Conservation (phyloP, 2,113 vertebrate species). For the Eurypyga helias region DNA sequence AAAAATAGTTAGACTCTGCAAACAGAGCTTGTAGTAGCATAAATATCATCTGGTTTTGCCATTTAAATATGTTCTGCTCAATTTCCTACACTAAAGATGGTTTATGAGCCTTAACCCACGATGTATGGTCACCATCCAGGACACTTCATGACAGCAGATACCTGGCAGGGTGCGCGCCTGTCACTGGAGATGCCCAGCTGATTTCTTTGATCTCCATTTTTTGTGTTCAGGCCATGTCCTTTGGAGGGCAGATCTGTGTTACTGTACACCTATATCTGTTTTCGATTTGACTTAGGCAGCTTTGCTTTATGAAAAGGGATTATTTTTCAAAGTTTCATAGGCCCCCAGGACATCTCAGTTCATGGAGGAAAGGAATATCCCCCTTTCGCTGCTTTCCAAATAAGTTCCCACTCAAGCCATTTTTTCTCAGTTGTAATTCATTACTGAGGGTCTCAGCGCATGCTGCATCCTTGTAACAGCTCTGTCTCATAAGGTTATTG, state of each 20-base stretch:
- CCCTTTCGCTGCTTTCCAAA: background rate
- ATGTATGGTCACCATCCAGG: constrained; percentile 32
- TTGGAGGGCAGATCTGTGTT: constrained; percentile 8
- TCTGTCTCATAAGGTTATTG: background rate
- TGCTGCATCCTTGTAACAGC: background rate
- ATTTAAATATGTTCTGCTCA: constrained; percentile 49
- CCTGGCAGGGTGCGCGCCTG: constrained; percentile 29
- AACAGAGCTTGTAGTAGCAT: constrained; percentile 29
- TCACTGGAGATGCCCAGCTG: constrained; percentile 60
- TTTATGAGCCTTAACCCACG: constrained; percentile 31
- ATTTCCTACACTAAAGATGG: constrained; percentile 56
- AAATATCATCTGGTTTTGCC: constrained; percentile 55
- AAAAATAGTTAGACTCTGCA: background rate
- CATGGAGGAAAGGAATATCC: constrained; percentile 8
- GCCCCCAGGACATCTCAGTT: constrained; percentile 36
- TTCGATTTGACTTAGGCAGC: constrained; percentile 53
- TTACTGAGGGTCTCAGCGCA: accelerated
- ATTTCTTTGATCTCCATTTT: constrained; percentile 67
- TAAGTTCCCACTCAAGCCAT: background rate
- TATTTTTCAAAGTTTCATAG: constrained; percentile 49
- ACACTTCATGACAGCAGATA: constrained; percentile 35
- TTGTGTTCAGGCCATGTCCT: background rate
- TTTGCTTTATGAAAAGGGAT: constrained; percentile 12
- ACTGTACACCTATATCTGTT: constrained; percentile 59
- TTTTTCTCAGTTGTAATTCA: constrained; percentile 16